Evolutionary conservation across 2,113 vertebrate species (phyloP).

Genomic region (Benitochromis conjunctus): DNA sequence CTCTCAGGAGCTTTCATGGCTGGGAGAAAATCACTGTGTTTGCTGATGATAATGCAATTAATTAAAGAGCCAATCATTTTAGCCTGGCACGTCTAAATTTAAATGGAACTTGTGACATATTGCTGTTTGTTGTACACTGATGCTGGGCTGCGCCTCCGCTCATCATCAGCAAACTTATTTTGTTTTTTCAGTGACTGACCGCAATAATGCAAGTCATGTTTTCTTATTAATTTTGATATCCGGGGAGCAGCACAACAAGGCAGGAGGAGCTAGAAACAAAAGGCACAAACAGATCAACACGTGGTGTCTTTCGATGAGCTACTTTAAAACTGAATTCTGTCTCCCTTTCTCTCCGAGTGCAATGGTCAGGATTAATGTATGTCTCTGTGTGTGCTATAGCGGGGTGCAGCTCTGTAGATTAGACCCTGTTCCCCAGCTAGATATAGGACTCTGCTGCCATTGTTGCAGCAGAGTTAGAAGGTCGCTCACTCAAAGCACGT

Average conservation of each 20-base stretch:
- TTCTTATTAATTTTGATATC: slow-evolving; percentile 32
- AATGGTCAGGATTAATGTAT: slow-evolving; percentile 18
- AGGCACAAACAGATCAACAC: not conserved
- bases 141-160: slow-evolving; percentile 14
- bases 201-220: slow-evolving; percentile 27
- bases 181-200: slow-evolving; percentile 11
- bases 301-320: slow-evolving; percentile 11
- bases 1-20: slow-evolving; percentile 64
- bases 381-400: slow-evolving; percentile 22
- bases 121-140: slow-evolving; percentile 34
- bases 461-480: slow-evolving; percentile 18
- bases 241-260: not conserved
- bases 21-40: slow-evolving; percentile 68
- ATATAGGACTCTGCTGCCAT: slow-evolving; percentile 47
- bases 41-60: slow-evolving; percentile 75
- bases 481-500: not conserved
- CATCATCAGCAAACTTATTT: slow-evolving; percentile 41
- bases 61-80: slow-evolving; percentile 73
- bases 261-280: not conserved
- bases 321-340: slow-evolving; percentile 24
- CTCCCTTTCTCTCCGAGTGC: not conserved
- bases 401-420: slow-evolving; percentile 35
- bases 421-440: slow-evolving; percentile 29
- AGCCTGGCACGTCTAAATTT: slow-evolving; percentile 54
- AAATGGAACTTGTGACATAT: slow-evolving; percentile 58